Conservation (phyloP, 2,888 invertebrate species). For the Trichopoda pennipes region DNA sequence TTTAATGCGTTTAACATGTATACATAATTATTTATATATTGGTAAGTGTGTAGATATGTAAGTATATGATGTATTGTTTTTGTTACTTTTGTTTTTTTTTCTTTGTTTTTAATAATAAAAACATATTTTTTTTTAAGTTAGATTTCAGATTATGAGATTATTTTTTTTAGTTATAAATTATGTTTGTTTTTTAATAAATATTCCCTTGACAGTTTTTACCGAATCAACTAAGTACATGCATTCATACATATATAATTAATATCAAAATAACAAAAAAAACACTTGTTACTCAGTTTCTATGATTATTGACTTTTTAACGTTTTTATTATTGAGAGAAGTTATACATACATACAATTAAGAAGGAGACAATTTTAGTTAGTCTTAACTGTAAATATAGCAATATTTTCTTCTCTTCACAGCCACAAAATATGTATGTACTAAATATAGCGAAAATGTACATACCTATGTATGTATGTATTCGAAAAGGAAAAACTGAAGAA, state of each 20-base stretch:
- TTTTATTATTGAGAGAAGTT: slow-evolving; percentile 21
- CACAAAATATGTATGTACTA: background rate
- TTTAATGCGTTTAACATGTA: too few relatives aligned
- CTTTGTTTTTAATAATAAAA: background rate
- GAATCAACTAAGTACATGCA: background rate
- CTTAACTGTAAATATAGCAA: too few relatives aligned
- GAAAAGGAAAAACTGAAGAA: slow-evolving; percentile 5
- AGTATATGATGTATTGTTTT: slow-evolving; percentile 25
- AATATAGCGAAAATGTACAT: slow-evolving; percentile 26
- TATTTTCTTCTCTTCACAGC: slow-evolving; percentile 16
- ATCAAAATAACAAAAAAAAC: slow-evolving; percentile 10
- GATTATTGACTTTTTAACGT: slow-evolving; percentile 12
- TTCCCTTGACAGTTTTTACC: background rate
- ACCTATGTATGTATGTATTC: slow-evolving; percentile 43
- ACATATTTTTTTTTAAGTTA: background rate
- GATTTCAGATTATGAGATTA: slow-evolving; percentile 3
- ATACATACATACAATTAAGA: background rate
- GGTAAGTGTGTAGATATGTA: background rate
- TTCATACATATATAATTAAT: background rate
- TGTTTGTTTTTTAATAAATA: slow-evolving; percentile 24
- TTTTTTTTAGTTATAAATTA: background rate
- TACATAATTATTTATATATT: too few relatives aligned
- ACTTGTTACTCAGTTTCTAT: slow-evolving; percentile 37
- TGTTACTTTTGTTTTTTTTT: background rate
- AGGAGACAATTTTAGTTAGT: too few relatives aligned